Base-by-base conservation (phyloP, 2,888 invertebrate species). In the Campoplex capitator region DNA sequence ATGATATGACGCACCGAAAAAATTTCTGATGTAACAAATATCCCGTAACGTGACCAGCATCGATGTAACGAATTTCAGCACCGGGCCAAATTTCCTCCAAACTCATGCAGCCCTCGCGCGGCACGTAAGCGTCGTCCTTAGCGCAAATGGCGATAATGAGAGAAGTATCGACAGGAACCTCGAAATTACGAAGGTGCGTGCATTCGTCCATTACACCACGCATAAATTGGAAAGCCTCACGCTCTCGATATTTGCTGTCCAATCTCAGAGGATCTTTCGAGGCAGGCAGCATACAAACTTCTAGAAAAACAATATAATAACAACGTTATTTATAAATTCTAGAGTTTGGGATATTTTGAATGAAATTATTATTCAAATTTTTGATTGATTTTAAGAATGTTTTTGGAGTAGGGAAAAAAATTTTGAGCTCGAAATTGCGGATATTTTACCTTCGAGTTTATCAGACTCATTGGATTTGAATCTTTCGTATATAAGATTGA, bases 121-220 rank as follows among this genome's bases (percentile, higher is more conserved):
- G 99, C 16, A 99, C 97, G 95, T 99, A 98, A 11, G 97, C 98
- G 94, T 99, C 99, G 91, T 97, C 96, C 89, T 97, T 96, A 0
- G 99, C 99, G 92, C 97, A 97, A 1, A 99, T 97, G 28, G 98
- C 97, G 88, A 98, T 98, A 85, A 98, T 97, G 76, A 99, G 95
- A 13, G 97, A 97, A 0, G 99, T 98, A 93, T 99, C 99, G 75
- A 97, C 97, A 0, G 98, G 98, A 23, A 97, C 95, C 2, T 98
- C 97, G 93, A 99, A 99, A 95, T 99, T 99, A 89, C 97, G 98
- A 62, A 99, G 95, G 95, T 99, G 99, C 0, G 99, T 99, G 94
- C 99, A 99, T 94, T 99, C 99, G 93, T 99, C 99, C 99, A 99
- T 99, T 90, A 99, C 97, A 0, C 99, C 99, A 74, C 98, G 95